Percentiles rank a stretch among this genome's conserved stretches.
Conservation (phyloP, 2,113 vertebrate species). For the Centropus unirufus region DNA sequence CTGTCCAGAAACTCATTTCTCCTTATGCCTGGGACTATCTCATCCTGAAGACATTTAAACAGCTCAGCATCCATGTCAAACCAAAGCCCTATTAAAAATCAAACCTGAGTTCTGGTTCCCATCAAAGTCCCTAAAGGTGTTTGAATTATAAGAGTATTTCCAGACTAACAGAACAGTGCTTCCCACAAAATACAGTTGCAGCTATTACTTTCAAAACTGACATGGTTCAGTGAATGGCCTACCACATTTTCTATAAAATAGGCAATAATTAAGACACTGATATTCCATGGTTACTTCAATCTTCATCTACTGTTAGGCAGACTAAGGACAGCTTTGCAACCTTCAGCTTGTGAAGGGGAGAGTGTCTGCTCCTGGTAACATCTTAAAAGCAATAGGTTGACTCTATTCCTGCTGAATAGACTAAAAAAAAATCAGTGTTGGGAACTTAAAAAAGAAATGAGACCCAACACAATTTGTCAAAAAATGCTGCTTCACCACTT, state of each 20-base stretch:
- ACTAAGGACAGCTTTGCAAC: not conserved
- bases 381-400: not conserved
- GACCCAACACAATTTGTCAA: not conserved
- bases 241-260: not conserved
- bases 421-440: not conserved
- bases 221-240: not conserved
- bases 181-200: not conserved
- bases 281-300: not conserved
- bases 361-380: not conserved
- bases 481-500: not conserved
- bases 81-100: not conserved
- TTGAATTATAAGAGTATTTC: not conserved
- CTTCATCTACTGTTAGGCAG: not conserved
- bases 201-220: not conserved
- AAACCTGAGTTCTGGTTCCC: not conserved
- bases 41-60: not conserved
- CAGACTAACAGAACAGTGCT: not conserved
- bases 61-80: not conserved
- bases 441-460: not conserved
- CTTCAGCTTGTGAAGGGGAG: not conserved
- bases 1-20: not conserved
- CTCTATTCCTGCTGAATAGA: not conserved
- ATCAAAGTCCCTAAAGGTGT: not conserved
- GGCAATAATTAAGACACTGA: not conserved
- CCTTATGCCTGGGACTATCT: not conserved